Evolutionary conservation across 2,888 invertebrate species (phyloP).

Genomic region (Agonopterix heracliana): DNA sequence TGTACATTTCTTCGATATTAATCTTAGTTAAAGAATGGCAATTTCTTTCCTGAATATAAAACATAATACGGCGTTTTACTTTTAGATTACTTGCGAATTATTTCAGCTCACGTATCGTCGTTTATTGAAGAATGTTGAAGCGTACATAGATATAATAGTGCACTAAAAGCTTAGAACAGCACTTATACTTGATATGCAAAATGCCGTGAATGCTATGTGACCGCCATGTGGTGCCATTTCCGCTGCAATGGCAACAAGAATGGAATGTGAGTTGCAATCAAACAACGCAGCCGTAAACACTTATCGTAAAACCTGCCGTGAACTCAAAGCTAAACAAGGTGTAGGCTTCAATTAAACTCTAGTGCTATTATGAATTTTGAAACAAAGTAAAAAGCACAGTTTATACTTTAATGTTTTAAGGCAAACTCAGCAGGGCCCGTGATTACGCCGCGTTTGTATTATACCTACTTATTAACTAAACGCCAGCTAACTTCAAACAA

Average conservation of each 20-base stretch:
- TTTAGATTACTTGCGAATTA: too few species aligned
- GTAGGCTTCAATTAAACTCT: slow-evolving; percentile 9
- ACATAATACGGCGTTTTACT: too few species aligned
- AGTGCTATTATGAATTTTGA: too few species aligned
- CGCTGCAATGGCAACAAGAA: not conserved
- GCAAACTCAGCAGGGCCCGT: not conserved
- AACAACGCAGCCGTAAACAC: slow-evolving; percentile 25
- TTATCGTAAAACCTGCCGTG: slow-evolving; percentile 9
- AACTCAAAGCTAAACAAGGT: not conserved
- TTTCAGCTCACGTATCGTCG: not conserved
- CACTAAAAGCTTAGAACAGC: too few species aligned
- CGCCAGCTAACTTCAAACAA: not conserved
- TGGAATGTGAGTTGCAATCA: slow-evolving; percentile 34
- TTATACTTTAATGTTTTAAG: too few species aligned
- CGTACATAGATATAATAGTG: not conserved
- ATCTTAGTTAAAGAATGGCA: too few species aligned
- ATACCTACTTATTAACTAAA: not conserved
- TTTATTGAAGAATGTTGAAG: not conserved
- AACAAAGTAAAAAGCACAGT: too few species aligned
- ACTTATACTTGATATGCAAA: slow-evolving; percentile 17
- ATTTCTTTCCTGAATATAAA: too few species aligned
- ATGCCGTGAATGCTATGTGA: slow-evolving; percentile 20
- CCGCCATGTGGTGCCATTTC: slow-evolving; percentile 1
- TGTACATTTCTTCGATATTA: too few species aligned
- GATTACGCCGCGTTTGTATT: slow-evolving; percentile 10